Percentiles rank a stretch among this genome's conserved stretches.
Evolutionary conservation across 1,140 invertebrate genomes (phyloP).

Genomic region (Drosophila virilis): DNA sequence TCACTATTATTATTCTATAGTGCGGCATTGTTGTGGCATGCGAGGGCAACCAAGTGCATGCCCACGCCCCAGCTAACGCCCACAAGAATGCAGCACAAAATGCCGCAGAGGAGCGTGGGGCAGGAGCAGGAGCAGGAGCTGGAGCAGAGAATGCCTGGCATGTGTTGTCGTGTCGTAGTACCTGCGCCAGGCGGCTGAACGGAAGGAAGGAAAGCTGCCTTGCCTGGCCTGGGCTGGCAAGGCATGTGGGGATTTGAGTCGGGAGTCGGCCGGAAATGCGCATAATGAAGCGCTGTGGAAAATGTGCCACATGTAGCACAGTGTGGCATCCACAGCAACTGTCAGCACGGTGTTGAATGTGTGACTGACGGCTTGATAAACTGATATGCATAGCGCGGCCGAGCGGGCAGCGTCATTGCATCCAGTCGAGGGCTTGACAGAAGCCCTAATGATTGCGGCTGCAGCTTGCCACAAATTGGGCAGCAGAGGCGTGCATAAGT

Average conservation of each 20-base stretch:
- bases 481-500: constrained; percentile 1
- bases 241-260: too few relatives aligned
- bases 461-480: constrained; percentile 18
- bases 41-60: constrained; percentile 9
- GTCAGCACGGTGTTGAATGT: background rate
- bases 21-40: constrained; percentile 52
- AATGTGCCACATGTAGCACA: constrained; percentile 56
- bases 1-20: constrained; percentile 50
- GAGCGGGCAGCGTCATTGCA: constrained; percentile 4
- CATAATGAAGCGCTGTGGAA: constrained; percentile 71
- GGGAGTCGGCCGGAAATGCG: constrained; percentile 44
- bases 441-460: constrained; percentile 41
- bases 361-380: constrained; percentile 1
- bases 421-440: constrained; percentile 20
- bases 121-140: constrained; percentile 7
- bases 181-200: constrained; percentile 13
- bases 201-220: constrained; percentile 32
- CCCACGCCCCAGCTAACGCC: constrained; percentile 20
- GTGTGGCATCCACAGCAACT: constrained; percentile 22
- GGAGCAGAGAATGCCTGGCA: constrained; percentile 27
- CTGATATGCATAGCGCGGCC: constrained; percentile 3
- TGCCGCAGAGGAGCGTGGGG: constrained; percentile 3
- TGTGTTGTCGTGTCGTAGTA: constrained; percentile 28
- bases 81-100: constrained; percentile 37
- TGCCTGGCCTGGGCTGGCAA: background rate